Evolutionary conservation across 2,888 invertebrate genomes (phyloP), one percentile per base, ranked within the genome.

Genomic region (Marronus borbonicus): DNA sequence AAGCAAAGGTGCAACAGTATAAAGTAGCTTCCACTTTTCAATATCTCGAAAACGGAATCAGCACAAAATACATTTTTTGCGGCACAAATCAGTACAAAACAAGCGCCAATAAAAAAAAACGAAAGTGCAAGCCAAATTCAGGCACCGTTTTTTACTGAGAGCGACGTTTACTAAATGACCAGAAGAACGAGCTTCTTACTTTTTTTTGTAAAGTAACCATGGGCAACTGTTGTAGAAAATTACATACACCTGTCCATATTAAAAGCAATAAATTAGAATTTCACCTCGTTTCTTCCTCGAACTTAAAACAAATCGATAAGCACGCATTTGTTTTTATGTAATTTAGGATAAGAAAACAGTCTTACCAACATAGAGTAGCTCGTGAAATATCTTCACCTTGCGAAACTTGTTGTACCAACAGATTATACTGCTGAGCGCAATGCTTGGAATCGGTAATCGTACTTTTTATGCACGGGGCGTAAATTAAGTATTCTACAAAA

Each of bases 401-500:
- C 1, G 90, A 90, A 8, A 92, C 91, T 85, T 91, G 91, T 79
- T 90, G 90, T 0, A 92, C 92, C 44, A 92, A 86, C 58, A 90
- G 87, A 77, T 89, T 89, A 84, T 92, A 92, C 81, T 92, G 91
- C 55, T 88, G 87, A 3, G 91, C 91, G 83, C 92, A 92, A 81
- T 91, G 90, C 36, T 87, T 87, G 69, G 89, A 88, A 82, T 91
- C 90, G 3, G 90, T 90, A 60, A 92, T 89, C 1, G 92, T 92
- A 70, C 89, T 89, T 85, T 92, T 92, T 82, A 92, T 91, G 84
- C 92, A 92, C 17, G 91, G 89, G 0, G 92, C 92, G 83, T 92
- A 90, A 80, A 89, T 89, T 72, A 92, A 85, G 85, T 92, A 92
- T 85, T 92, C 92, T 92, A 86, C 31, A 86, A 84, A 64, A 80